phyloP scores from a whole-genome alignment of 2,113 vertebrate genomes.

The Pelodiscus sinensis region DNA sequence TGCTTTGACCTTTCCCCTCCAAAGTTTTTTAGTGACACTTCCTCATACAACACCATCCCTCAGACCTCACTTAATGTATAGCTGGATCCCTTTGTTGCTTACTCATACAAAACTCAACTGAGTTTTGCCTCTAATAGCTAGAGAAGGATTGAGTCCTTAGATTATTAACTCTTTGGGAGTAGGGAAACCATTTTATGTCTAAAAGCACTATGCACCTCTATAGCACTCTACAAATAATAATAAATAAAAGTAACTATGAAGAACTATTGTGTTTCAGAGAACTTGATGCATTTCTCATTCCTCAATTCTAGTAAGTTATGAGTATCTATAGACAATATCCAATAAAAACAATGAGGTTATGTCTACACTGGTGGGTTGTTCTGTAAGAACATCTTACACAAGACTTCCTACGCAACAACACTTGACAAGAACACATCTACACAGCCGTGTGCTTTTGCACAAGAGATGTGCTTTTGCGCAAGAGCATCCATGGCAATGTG shows the following conservation, averaged over 20 bases:
- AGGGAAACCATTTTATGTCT: not conserved
- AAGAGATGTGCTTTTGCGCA: no score
- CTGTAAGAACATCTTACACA: no score
- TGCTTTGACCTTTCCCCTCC: not conserved
- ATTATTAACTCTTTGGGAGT: not conserved
- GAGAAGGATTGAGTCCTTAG: not conserved
- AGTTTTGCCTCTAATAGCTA: not conserved
- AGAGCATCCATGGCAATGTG: no score
- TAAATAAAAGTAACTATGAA: not conserved
- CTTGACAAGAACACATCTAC: no score
- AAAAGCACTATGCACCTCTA: not conserved
- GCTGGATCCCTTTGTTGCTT: not conserved
- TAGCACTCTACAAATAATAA: not conserved
- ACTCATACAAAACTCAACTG: not conserved
- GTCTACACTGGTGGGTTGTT: no score
- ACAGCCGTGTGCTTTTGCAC: no score
- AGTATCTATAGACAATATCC: not conserved
- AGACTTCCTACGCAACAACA: no score
- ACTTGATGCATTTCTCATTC: not conserved
- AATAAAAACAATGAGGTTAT: conserved; percentile 16
- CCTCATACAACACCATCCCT: not conserved
- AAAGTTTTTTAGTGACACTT: not conserved
- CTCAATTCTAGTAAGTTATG: not conserved
- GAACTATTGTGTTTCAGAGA: not conserved
- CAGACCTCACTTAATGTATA: not conserved